Base-by-base conservation (phyloP, 2,888 invertebrate species). In the Rhodophaea formosa region DNA sequence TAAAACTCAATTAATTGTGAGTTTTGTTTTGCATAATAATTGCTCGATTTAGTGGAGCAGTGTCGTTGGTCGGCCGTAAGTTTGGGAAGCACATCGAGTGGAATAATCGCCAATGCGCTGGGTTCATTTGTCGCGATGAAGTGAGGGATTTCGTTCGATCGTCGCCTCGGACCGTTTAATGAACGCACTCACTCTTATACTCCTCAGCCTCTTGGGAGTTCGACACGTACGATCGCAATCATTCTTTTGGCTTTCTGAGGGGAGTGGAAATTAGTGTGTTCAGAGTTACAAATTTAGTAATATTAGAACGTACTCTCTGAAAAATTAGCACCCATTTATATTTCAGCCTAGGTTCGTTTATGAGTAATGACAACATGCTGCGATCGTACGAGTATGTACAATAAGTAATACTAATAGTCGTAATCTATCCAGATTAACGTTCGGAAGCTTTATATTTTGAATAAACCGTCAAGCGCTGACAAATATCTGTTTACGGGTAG, bases 21-120 rank as follows among this genome's bases (percentile, higher is more conserved):
- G 76, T 84, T 80, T 81, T 82, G 77, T 83, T 84, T 82, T 80
- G 80, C 79, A 84, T 83, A 82, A 75, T 80, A 83, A 83, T 79
- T 74, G 73, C 71, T 74, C 71, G 69, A 71, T 75, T 67, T 63
- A 68, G 63, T 63, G 72, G 65, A 67, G 70, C 69, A 68, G 62
- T 69, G 72, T 70, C 63, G 65, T 62, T 62, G 65, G 62, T 62
- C 72, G 71, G 67, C 69, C 70, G 74, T 79, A 77, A 76, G 75
- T 79, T 78, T 73, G 68, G 75, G 66, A 68, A 69, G 74, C 74
- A 76, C 76, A 75, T 73, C 67, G 69, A 74, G 70, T 72, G 76
- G 70, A 77, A 79, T 80, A 81, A 82, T 79, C 75, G 75, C 71
- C 63, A 70, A 64, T 69, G 70, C 66, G 74, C 75, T 69, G 71